Evolutionary conservation across 2,888 invertebrate genomes (phyloP).

Genomic region (Clostera curtula): DNA sequence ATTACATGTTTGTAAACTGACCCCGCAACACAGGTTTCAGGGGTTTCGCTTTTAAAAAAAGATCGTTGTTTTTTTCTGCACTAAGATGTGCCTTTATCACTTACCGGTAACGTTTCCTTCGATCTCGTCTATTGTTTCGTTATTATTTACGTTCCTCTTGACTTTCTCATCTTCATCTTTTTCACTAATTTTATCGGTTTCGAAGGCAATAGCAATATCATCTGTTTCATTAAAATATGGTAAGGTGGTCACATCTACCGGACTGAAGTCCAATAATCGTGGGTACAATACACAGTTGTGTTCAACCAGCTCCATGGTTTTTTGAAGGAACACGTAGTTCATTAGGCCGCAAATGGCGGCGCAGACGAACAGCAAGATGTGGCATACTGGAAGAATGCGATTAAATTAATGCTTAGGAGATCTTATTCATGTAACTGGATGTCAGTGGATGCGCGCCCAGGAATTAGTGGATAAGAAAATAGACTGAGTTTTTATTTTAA

Average conservation of each 20-base stretch:
- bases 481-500: no score
- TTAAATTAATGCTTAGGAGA: neutral
- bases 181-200: constrained; percentile 1
- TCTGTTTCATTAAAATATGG: constrained; percentile 12
- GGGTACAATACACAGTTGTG: constrained; percentile 52
- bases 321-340: constrained; percentile 55
- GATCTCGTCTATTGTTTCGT: constrained; percentile 14
- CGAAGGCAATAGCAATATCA: constrained; percentile 1
- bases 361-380: constrained; percentile 43
- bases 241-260: constrained; percentile 27
- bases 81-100: no score
- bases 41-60: no score
- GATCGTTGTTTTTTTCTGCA: no score
- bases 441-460: no score
- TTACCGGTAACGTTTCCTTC: constrained; percentile 32
- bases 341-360: constrained; percentile 52
- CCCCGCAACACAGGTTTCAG: no score
- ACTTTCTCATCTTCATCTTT: constrained; percentile 16
- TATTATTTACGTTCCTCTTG: constrained; percentile 27
- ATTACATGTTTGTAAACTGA: no score
- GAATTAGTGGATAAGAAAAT: no score
- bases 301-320: constrained; percentile 47
- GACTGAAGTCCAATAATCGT: constrained; percentile 41
- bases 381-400: constrained; percentile 48
- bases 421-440: no score